These are phyloP conservation scores for Drosophila lowei DNA, from an alignment of 1,140 invertebrate genomes.

Conservation along the genomic window DNA sequence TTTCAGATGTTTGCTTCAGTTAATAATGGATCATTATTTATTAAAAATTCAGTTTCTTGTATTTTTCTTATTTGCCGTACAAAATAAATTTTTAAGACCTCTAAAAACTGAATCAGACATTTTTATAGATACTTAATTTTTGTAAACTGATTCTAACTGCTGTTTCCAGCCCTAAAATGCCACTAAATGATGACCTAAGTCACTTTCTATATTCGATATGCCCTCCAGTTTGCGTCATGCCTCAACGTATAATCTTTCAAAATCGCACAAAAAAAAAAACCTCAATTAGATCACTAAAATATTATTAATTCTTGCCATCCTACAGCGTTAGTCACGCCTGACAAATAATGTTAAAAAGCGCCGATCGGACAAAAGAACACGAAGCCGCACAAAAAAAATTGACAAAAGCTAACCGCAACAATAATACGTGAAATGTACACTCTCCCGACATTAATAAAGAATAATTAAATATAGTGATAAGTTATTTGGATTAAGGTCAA, in stretches of 20 bases:
- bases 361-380: conserved; percentile 21
- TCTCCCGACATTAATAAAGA: conserved; percentile 22
- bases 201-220: neutral
- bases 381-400: conserved; percentile 18
- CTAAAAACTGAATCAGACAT: no score
- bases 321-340: conserved; percentile 37
- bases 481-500: conserved; percentile 43
- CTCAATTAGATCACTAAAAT: conserved; percentile 24
- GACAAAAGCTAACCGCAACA: conserved; percentile 12
- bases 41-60: no score
- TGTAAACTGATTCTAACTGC: no score
- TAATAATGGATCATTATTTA: no score
- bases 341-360: conserved; percentile 16
- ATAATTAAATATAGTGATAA: conserved; percentile 49
- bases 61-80: no score
- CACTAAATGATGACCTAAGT: conserved; percentile 18
- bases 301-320: conserved; percentile 26
- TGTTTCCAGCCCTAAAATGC: neutral
- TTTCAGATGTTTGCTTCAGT: no score
- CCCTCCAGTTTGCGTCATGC: conserved; percentile 9
- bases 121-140: no score
- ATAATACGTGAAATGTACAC: conserved; percentile 16
- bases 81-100: no score
- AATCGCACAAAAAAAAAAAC: neutral
- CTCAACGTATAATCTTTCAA: conserved; percentile 22